A percentile compares a stretch with the other conserved stretches of the same genome.
phyloP scores from a whole-genome alignment of 2,797 vertebrate species.

The Ceyx erithaca region DNA sequence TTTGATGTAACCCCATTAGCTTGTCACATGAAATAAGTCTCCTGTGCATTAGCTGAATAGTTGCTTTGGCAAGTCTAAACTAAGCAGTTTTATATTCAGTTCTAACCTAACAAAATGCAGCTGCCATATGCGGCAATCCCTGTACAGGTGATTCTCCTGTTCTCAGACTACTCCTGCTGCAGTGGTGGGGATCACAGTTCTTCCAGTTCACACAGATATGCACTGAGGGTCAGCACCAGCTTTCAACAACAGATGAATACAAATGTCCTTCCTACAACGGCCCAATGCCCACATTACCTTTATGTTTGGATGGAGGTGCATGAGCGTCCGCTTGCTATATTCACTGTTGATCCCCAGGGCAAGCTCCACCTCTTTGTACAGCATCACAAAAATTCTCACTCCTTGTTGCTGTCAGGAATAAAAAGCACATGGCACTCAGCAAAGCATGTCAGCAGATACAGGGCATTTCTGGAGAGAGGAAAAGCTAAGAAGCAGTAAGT shows the following conservation, averaged over 20 bases:
- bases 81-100: neutral
- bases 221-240: neutral
- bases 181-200: neutral
- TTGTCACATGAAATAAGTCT: neutral
- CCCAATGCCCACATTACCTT: conserved; percentile 80
- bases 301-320: conserved; percentile 90
- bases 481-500: neutral
- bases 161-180: neutral
- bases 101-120: neutral
- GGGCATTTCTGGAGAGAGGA: accelerated
- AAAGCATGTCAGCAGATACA: neutral
- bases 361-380: conserved; percentile 97
- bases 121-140: neutral
- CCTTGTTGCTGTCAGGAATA: conserved; percentile 88
- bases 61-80: neutral
- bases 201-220: neutral
- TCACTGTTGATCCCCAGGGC: conserved; percentile 96
- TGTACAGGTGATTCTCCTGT: neutral
- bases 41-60: neutral
- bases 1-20: neutral
- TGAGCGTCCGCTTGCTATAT: conserved; percentile 92
- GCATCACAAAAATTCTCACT: conserved; percentile 92
- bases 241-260: neutral
- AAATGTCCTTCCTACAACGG: too few species aligned
- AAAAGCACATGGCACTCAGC: neutral